Percentiles rank a stretch among this genome's conserved stretches.
Conservation (phyloP, 2,888 invertebrate species). For the Acrobasis consociella region DNA sequence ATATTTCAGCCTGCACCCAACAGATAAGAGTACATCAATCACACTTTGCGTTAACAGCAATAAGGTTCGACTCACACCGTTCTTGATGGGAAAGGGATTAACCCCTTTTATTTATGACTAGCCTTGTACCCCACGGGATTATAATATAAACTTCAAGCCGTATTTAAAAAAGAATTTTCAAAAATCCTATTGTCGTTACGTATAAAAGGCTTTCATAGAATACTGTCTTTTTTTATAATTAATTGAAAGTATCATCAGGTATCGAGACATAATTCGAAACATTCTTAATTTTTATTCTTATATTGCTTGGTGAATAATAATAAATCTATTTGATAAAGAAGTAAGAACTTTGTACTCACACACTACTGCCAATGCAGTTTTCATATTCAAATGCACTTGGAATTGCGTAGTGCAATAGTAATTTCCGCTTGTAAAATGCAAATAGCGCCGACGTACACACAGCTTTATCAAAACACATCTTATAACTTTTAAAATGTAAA, state of each 20-base stretch:
- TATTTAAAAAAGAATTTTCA: neutral
- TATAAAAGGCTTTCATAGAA: too few relatives aligned
- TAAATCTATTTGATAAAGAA: too few relatives aligned
- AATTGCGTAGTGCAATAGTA: neutral
- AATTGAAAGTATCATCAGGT: too few relatives aligned
- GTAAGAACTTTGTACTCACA: neutral
- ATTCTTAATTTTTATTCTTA: too few relatives aligned
- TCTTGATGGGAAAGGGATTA: neutral
- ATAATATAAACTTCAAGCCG: neutral
- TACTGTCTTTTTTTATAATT: too few relatives aligned
- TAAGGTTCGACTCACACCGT: conserved; percentile 31
- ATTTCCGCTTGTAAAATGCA: conserved; percentile 9
- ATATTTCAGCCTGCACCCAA: conserved; percentile 62
- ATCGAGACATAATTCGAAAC: too few relatives aligned
- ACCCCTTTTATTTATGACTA: neutral
- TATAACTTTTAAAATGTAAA: too few relatives aligned
- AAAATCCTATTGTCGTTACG: neutral
- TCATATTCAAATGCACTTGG: neutral
- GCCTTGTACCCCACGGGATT: neutral
- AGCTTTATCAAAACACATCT: too few relatives aligned
- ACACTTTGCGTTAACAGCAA: conserved; percentile 66
- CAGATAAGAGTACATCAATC: conserved; percentile 76
- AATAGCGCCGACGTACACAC: neutral
- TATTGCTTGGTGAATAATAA: too few relatives aligned
- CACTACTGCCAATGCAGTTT: neutral